Evolutionary conservation across 2,113 vertebrate species (phyloP), one percentile per base, ranked within the genome.

Genomic region (Lethenteron reissneri): DNA sequence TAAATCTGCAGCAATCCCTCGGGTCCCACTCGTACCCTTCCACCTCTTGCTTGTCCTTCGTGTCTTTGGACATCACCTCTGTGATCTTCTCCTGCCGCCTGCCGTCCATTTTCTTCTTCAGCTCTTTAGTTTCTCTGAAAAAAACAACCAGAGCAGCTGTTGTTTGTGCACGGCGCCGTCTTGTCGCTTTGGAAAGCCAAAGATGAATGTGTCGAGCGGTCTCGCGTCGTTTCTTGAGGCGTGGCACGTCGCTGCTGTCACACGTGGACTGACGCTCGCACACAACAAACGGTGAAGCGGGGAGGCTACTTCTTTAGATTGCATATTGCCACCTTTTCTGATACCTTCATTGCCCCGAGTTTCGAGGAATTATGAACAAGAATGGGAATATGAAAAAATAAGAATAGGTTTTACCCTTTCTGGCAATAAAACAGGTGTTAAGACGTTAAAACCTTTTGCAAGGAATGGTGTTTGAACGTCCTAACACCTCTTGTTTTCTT

Each of bases 121-220:
- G 80, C 56, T 90, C 89, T 70, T 87, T 88, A 81, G 88, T 90
- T 79, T 92, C 88, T 76, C 87, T 92, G 73, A 14, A 58, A 12
- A 13, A n/a, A 68, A 68, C 8, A 7, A 5, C 15, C 62, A 68
- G 19, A 68, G 62, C 7, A n/a, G 62, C 2, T 15, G 62, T 68
- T 15, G 62, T 8, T 68, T n/a, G 19, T 8, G 15, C 15, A 68
- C 8, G 19, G 19, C 56, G 12, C 10, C 71, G 2, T 56, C 56
- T 17, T 17, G 56, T 72, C 15, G 62, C 15, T 8, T 68, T 19
- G 19, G 15, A 68, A 9, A 41, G 41, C 41, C 41, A 7, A 41
- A 41, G 41, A 41, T 41, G 41, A 41, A 41, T 7, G 4, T 41
- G 41, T 41, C 41, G 41, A 41, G 41, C 41, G 41, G 41, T 41